Base-by-base conservation (phyloP, 2,888 invertebrate species). In the Lochmaea crataegi region DNA sequence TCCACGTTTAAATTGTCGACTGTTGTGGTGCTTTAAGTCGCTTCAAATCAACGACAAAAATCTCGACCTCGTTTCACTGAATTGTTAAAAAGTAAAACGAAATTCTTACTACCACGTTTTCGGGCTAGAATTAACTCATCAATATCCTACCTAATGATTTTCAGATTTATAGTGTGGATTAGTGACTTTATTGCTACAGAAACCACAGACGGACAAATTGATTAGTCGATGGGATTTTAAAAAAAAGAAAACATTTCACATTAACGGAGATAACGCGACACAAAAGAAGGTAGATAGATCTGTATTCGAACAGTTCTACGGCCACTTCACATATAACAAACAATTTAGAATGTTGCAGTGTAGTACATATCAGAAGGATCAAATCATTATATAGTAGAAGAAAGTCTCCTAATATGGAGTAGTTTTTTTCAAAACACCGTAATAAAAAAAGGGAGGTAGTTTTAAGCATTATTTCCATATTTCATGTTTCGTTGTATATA, bases 201-300 rank as follows among this genome's bases (percentile, higher is more conserved):
- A 72, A 73, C 65, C 60, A 65, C 72, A 65, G 72, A 65, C 57
- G 68, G 72, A 73, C 68, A 73, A 73, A 73, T 73, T 73, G 72
- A 73, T 73, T 73, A 73, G 72, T 68, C 65, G 65, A 38, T 14
- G 45, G 48, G 42, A 53, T 68, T 53, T 58, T 16, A 41, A 41
- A 64, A 72, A 64, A 56, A 73, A 56, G 45, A 56, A 68, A 57
- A 68, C 51, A 26, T 45, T 68, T 68, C 68, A 65, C 60, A 64
- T 69, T 69, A 64, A 63, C n/a, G 42, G 12, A 11, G 68, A 65
- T 68, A 73, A 65, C 32, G 57, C 48, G 38, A 51, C 32, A 66
- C 56, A 75, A 71, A 64, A 56, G 70, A 68, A 65, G 41, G 69
- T 60, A 73, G 68, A 67, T 60, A 68, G 58, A 64, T 74, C 56